Percentiles rank a stretch among this genome's conserved stretches.
phyloP scores from a whole-genome alignment of 2,888 invertebrate species.

The Drosophila emarginata region DNA sequence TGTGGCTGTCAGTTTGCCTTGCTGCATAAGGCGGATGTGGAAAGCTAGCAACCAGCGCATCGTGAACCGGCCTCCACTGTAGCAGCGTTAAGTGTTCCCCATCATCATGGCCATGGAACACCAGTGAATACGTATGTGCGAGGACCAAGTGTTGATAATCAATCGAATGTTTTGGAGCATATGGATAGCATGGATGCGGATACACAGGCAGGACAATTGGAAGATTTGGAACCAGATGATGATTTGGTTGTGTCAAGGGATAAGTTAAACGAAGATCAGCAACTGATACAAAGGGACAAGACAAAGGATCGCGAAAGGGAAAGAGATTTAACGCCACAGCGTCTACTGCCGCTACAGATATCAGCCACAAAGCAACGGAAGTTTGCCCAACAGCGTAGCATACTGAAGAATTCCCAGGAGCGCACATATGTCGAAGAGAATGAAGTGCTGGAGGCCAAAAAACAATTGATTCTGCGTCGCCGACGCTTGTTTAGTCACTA shows the following conservation, averaged over 20 bases:
- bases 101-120: slow-evolving; percentile 56
- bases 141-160: slow-evolving; percentile 70
- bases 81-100: slow-evolving; percentile 27
- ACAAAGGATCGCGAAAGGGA: slow-evolving; percentile 15
- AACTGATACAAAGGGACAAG: slow-evolving; percentile 60
- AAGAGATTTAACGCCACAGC: slow-evolving; percentile 38
- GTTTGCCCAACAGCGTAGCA: slow-evolving; percentile 78
- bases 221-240: slow-evolving; percentile 35
- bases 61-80: slow-evolving; percentile 53
- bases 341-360: slow-evolving; percentile 57
- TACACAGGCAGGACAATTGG: slow-evolving; percentile 35
- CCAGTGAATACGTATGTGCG: slow-evolving; percentile 76
- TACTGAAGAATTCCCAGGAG: slow-evolving; percentile 79
- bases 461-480: slow-evolving; percentile 79
- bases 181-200: slow-evolving; percentile 49
- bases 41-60: slow-evolving; percentile 84
- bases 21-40: slow-evolving; percentile 91
- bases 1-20: slow-evolving; percentile 95
- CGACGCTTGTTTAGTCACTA: slow-evolving; percentile 81
- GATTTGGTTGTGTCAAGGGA: slow-evolving; percentile 18
- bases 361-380: slow-evolving; percentile 63
- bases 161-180: slow-evolving; percentile 61
- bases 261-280: slow-evolving; percentile 54
- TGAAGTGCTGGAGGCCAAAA: slow-evolving; percentile 80
- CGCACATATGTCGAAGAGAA: slow-evolving; percentile 75